A percentile compares a stretch with the other conserved stretches of the same genome.
Conservation (phyloP, 2,113 vertebrate species). For the Oplegnathus fasciatus region DNA sequence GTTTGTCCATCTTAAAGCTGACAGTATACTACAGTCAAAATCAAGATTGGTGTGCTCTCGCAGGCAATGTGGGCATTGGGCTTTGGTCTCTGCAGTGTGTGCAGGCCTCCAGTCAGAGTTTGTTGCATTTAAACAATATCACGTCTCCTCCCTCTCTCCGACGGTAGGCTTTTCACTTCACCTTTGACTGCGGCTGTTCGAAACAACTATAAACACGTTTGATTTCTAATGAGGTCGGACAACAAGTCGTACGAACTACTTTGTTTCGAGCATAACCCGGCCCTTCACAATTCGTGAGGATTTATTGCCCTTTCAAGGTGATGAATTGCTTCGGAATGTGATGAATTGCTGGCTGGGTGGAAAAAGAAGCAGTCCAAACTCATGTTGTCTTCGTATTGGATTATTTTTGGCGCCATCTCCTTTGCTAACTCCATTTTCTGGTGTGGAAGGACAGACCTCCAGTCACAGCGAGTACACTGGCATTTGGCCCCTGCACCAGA, state of each 20-base stretch:
- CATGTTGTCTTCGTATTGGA: background rate
- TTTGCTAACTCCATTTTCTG: background rate
- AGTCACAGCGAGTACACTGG: background rate
- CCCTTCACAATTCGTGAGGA: background rate
- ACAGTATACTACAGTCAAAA: background rate
- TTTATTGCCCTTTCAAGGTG: background rate
- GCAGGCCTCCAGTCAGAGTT: background rate
- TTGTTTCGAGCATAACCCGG: background rate
- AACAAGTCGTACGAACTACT: background rate
- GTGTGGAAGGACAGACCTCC: background rate
- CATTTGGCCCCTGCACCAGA: background rate
- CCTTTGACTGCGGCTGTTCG: background rate
- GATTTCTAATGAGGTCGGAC: background rate
- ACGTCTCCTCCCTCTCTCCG: background rate
- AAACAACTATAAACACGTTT: background rate
- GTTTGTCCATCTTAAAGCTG: slow-evolving; percentile 1
- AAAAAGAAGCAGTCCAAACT: background rate
- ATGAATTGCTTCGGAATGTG: background rate
- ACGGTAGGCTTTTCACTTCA: background rate
- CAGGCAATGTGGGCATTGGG: background rate
- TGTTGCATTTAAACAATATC: background rate
- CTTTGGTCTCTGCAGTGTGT: background rate
- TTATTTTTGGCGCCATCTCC: background rate
- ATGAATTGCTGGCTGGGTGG: background rate
- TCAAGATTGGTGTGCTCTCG: slow-evolving; percentile 9